Evolutionary conservation across 1,140 invertebrate genomes (phyloP).

Genomic region (Acromyrmex heyeri): DNA sequence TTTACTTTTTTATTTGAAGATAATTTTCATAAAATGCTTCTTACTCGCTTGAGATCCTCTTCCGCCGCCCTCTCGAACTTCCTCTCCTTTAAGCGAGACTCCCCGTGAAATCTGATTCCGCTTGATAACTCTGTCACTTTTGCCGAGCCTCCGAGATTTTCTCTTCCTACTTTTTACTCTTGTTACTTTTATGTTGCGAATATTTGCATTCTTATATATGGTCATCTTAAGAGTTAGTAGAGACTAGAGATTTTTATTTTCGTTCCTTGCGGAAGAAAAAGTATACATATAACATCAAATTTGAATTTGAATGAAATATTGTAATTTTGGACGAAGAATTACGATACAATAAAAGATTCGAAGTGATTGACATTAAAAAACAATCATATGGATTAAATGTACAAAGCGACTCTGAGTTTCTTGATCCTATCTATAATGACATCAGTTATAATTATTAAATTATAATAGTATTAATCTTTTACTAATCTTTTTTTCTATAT

Average conservation of each 20-base stretch:
- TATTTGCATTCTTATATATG: constrained; percentile 27
- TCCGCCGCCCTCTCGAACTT: not conserved
- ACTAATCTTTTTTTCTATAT: too few species aligned
- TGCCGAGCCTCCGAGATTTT: constrained; percentile 25
- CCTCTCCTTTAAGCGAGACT: not conserved
- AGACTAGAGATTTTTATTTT: not conserved
- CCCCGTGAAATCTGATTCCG: constrained; percentile 34
- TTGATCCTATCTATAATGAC: too few species aligned
- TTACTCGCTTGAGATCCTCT: constrained; percentile 52
- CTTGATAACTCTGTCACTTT: constrained; percentile 52
- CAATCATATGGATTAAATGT: too few species aligned
- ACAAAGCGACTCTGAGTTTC: too few species aligned
- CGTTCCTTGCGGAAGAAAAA: not conserved
- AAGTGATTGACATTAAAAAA: too few species aligned
- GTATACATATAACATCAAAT: not conserved
- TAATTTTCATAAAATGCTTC: constrained; percentile 84
- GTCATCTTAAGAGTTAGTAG: not conserved
- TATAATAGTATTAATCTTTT: too few species aligned
- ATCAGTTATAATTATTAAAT: too few species aligned
- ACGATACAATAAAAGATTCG: too few species aligned
- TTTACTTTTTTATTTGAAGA: constrained; percentile 82
- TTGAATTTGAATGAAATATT: too few species aligned
- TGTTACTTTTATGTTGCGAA: not conserved
- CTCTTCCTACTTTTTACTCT: not conserved
- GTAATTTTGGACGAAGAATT: too few species aligned